These are phyloP conservation scores for Chroicocephalus ridibundus DNA, from an alignment of 2,113 vertebrate species.

Conservation along the genomic window DNA sequence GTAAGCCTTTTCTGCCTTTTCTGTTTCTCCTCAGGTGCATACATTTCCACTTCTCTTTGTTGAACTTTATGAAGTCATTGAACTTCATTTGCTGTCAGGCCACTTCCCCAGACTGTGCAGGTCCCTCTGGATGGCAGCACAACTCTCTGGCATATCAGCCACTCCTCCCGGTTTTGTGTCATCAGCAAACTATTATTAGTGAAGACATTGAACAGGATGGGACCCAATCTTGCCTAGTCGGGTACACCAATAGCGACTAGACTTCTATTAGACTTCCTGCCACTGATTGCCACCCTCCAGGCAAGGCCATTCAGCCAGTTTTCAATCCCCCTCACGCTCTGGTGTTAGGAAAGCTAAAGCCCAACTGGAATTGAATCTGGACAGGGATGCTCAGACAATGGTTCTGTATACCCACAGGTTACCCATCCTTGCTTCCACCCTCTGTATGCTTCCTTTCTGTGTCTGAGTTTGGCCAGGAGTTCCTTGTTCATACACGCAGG, in stretches of 20 bases:
- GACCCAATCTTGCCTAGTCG: background rate
- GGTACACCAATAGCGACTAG: background rate
- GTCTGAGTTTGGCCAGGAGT: background rate
- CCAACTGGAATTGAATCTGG: background rate
- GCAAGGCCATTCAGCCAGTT: background rate
- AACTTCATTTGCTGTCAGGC: background rate
- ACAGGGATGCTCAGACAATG: background rate
- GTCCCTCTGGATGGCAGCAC: background rate
- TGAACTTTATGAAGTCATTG: background rate
- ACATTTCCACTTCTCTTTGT: background rate
- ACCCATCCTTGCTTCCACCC: background rate
- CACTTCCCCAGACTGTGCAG: background rate
- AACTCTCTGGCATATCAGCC: background rate
- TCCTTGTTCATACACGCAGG: background rate
- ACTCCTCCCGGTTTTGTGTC: background rate
- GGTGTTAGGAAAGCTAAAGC: background rate
- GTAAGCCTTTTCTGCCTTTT: background rate
- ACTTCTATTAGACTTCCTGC: background rate
- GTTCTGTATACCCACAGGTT: background rate
- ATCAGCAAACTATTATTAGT: background rate
- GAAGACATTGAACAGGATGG: background rate
- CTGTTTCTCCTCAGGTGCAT: background rate
- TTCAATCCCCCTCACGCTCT: background rate
- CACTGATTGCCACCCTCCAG: background rate
- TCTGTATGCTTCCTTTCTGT: background rate